Base-by-base conservation (phyloP, 1,140 invertebrate genomes). In the Drosophila lini region DNA sequence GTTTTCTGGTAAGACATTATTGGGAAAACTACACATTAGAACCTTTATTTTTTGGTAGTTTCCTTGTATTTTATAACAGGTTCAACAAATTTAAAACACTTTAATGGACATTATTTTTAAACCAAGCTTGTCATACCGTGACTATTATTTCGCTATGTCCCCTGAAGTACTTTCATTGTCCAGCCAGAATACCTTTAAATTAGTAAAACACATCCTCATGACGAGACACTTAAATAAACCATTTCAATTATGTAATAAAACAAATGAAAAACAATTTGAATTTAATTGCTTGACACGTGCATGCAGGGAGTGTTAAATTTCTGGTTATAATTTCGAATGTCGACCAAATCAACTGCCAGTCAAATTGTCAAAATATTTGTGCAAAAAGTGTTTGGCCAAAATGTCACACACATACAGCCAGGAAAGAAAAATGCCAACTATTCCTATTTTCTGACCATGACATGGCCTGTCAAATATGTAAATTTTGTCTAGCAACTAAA, bases 381-480 rank as follows among this genome's bases (percentile, higher is more conserved):
- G 11, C 71, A 63, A 63, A 71, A 71, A 50, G 42, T 76, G 59
- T 57, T 38, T 40, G 53, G 44, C 52, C 50, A 69, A 64, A 86
- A 79, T 81, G 82, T 86, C 82, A 79, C 61, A 63, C 31, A 10
- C 31, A 10, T 64, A 10, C 68, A 47, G 3, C 47, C n/a, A 73
- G 71, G 63, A 61, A 71, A 80, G 63, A 61, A 71, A 80, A 81
- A 82, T 82, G 59, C 64, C 65, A 76, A 61, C 74, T 60, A 65
- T 67, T 76, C 47, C 15, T 38, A 34, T 44, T 15, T 45, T 53
- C 60, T 79, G 71, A 58, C 42, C 52, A 56, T 65, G 71, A 75
- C 73, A 75, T 36, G 61, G 61, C 13, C 62, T 81, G 78, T 76
- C 78, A 86, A 82, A 71, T 88, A 80, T 88, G 79, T 64, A 88